Conservation (phyloP, 2,888 invertebrate species). For the Aphidoletes aphidimyza region DNA sequence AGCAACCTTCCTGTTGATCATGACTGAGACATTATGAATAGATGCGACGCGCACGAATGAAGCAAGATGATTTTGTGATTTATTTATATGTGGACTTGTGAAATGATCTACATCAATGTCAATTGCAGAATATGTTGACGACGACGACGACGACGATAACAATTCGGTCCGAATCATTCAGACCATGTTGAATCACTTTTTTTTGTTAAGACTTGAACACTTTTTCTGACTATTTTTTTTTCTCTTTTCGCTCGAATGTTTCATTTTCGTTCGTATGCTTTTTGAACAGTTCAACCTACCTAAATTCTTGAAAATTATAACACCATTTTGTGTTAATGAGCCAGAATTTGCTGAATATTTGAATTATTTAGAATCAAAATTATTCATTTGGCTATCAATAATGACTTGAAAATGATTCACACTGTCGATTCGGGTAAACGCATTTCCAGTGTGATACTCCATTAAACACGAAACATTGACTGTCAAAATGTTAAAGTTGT, state of each 20-base stretch:
- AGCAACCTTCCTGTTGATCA: conserved; percentile 35
- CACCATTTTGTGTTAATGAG: too few species aligned
- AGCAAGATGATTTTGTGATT: conserved; percentile 36
- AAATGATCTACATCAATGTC: conserved; percentile 22
- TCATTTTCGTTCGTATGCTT: not conserved
- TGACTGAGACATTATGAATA: not conserved
- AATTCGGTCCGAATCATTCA: too few species aligned
- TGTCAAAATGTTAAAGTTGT: too few species aligned
- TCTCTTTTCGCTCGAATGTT: not conserved
- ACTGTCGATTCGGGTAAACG: not conserved
- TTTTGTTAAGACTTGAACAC: not conserved
- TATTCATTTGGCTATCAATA: too few species aligned
- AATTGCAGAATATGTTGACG: not conserved
- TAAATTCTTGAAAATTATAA: too few species aligned
- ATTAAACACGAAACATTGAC: not conserved
- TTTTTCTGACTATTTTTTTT: not conserved
- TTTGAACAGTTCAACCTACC: too few species aligned
- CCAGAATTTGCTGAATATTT: too few species aligned
- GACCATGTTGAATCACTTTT: not conserved
- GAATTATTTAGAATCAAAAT: too few species aligned
- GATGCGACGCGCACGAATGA: not conserved
- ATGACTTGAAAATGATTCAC: too few species aligned
- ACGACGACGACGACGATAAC: not conserved
- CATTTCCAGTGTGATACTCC: not conserved
- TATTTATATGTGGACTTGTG: not conserved